Base-by-base conservation (phyloP, 2,797 vertebrate genomes). In the Thripadectes ignobilis region DNA sequence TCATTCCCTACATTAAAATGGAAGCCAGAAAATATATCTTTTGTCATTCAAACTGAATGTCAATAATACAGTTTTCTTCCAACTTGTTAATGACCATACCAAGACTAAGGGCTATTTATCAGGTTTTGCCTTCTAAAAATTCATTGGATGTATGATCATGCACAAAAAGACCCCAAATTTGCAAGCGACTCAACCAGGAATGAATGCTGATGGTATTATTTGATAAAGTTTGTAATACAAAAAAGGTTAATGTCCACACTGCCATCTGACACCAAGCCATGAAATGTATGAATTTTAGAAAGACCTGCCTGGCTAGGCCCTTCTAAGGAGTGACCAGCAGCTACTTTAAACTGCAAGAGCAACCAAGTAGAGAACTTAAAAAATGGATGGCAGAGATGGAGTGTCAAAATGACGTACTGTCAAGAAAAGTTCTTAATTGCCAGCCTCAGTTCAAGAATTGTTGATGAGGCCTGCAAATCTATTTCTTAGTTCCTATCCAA, bases 261-360 rank as follows among this genome's bases (percentile, higher is more conserved):
- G 46, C 23, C 93, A 65, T 34, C 2, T 49, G 51, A 27, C 84
- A 49, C 49, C 3, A 2, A 73, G 49, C 45, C 55, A 57, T 6
- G 41, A 65, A 85, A 77, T 0, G 0, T 1, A 72, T 0, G 3
- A 30, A 38, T 52, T 69, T 65, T 69, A 29, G 66, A 34, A n/a
- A 61, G 23, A 77, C 13, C 30, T 78, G 46, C 41, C 30, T 61
- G 65, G 29, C 27, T 14, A 41, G 23, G 27, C 62, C 24, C 21
- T 82, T 82, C 49, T 52, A 45, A 88, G 23, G 57, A 38, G 38
- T 43, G 46, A 30, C 29, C 9, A 61, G 29, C 71, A 76, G 30
- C 15, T 16, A 43, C 45, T 61, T 82, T 32, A 27, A 66, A 74
- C 18, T 55, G 22, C n/a, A 65, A 74, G 32, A 38, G 27, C 13